Evolutionary conservation across 1,140 invertebrate genomes (phyloP).

Genomic region (Macrotrachela quadricornifera): DNA sequence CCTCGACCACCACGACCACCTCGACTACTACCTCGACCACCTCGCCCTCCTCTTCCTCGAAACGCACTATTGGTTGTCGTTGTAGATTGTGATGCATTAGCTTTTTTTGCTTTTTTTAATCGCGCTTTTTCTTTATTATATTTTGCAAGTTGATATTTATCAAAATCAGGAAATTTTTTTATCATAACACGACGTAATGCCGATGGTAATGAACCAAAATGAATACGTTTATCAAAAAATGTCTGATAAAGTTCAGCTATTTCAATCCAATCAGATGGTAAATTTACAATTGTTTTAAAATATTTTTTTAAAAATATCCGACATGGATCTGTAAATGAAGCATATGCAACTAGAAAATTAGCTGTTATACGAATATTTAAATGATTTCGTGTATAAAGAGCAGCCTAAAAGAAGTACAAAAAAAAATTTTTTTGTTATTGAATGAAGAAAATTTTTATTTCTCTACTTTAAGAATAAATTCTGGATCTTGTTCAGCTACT

Average conservation of each 20-base stretch:
- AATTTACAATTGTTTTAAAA: conserved; percentile 20
- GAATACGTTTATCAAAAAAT: conserved; percentile 20
- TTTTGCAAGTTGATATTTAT: conserved; percentile 32
- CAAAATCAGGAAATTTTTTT: conserved; percentile 31
- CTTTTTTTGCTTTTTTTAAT: conserved; percentile 16
- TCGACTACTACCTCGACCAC: background rate
- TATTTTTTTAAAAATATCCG: conserved; percentile 28
- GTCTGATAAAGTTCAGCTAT: conserved; percentile 31
- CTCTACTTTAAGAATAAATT: conserved; percentile 32
- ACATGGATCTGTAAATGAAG: conserved; percentile 20
- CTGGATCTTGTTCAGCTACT: conserved; percentile 26
- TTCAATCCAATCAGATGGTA: conserved; percentile 35
- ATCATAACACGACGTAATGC: conserved; percentile 28
- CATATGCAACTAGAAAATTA: conserved; percentile 31
- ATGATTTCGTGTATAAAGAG: conserved; percentile 29
- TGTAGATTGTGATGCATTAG: conserved; percentile 1
- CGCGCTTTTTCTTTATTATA: conserved; percentile 28
- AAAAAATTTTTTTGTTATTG: background rate
- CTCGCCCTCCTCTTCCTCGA: background rate
- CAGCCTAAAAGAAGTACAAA: conserved; percentile 18
- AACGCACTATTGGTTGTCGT: background rate
- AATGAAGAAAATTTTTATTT: background rate
- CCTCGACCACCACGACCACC: background rate
- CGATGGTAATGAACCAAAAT: conserved; percentile 24
- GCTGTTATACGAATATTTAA: conserved; percentile 32